phyloP scores from a whole-genome alignment of 2,113 vertebrate genomes.

The Mionectes macconnelli region DNA sequence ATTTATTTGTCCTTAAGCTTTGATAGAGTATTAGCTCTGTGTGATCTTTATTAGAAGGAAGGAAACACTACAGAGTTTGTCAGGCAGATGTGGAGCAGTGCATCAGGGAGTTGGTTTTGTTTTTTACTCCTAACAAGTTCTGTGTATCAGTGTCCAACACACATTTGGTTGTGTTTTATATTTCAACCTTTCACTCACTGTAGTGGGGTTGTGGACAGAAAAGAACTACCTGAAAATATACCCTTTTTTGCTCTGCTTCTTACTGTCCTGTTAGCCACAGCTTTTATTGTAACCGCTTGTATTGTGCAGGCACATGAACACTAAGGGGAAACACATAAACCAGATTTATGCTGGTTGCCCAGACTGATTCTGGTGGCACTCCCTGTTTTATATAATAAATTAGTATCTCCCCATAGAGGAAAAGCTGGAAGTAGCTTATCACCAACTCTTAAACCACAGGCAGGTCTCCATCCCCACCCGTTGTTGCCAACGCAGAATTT shows the following conservation, averaged over 20 bases:
- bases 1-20: neutral
- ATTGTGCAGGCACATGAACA: neutral
- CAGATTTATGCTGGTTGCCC: neutral
- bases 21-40: neutral
- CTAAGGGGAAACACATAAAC: neutral
- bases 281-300: neutral
- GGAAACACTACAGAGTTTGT: neutral
- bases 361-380: neutral
- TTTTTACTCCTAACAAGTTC: neutral
- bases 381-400: neutral
- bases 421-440: neutral
- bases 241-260: neutral
- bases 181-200: neutral
- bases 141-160: neutral
- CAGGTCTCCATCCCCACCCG: neutral
- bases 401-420: neutral
- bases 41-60: neutral
- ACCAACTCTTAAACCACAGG: neutral
- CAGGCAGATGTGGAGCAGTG: neutral
- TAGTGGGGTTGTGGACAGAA: neutral
- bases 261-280: neutral
- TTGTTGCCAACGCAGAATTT: neutral
- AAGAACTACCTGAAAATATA: neutral
- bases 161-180: neutral
- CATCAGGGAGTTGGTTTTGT: neutral